Evolutionary conservation across 1,140 invertebrate species (phyloP).

Genomic region (Drosophila micromelanica): DNA sequence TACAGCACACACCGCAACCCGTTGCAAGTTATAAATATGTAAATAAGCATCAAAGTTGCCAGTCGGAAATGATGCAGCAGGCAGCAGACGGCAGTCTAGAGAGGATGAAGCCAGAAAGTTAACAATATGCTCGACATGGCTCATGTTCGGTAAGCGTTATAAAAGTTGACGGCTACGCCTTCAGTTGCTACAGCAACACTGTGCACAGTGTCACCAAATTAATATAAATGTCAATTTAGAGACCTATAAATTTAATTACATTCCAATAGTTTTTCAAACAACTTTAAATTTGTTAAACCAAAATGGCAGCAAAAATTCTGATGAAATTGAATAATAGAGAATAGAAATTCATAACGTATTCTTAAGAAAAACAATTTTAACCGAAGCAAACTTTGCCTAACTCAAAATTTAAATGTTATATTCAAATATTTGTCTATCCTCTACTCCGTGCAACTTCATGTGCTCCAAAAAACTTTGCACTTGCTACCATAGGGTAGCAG

Average conservation of each 20-base stretch:
- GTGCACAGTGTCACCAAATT: constrained; percentile 9
- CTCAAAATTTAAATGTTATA: background rate
- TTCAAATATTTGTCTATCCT: background rate
- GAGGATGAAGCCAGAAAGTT: constrained; percentile 54
- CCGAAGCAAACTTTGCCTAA: background rate
- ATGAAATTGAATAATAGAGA: background rate
- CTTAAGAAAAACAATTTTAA: background rate
- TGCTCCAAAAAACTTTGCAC: background rate
- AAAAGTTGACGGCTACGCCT: constrained; percentile 51
- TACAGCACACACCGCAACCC: constrained; percentile 4
- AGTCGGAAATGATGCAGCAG: constrained; percentile 50
- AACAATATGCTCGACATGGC: constrained; percentile 66
- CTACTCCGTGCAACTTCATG: background rate
- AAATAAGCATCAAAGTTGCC: constrained; percentile 78
- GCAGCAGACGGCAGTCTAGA: constrained; percentile 8
- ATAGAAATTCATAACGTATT: no score
- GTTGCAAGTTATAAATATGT: constrained; percentile 73
- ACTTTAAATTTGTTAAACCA: no score
- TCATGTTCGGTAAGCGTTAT: constrained; percentile 56
- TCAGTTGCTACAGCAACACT: constrained; percentile 29
- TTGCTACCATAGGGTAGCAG: constrained; percentile 2
- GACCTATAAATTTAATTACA: no score
- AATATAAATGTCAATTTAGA: background rate
- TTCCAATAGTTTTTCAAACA: no score
- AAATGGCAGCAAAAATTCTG: background rate